These are phyloP conservation scores for Fulica atra DNA, from an alignment of 2,113 vertebrate species.

Conservation along the genomic window DNA sequence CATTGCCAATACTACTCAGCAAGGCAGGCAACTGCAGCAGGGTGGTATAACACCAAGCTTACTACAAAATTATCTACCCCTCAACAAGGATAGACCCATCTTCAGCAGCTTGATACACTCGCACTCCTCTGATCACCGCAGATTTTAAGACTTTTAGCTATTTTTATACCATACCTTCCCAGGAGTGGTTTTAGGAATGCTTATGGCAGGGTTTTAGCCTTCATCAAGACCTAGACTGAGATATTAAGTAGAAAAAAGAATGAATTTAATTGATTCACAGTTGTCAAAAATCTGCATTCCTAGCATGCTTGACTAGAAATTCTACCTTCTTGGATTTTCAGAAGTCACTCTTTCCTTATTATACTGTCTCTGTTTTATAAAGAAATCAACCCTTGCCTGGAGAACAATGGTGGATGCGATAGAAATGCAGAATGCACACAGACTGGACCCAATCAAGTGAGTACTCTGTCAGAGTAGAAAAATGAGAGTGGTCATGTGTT, in stretches of 20 bases:
- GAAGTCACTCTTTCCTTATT: not conserved
- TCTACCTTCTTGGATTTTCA: not conserved
- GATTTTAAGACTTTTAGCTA: not conserved
- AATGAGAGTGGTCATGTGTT: not conserved
- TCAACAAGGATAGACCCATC: not conserved
- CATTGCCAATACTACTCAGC: accelerated
- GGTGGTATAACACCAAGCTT: not conserved
- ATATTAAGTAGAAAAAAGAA: not conserved
- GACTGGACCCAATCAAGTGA: constrained; percentile 90
- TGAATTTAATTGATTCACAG: not conserved
- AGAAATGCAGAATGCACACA: constrained; percentile 87
- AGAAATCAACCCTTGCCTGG: constrained; percentile 92
- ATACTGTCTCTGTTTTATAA: constrained; percentile 31
- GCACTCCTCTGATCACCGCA: not conserved
- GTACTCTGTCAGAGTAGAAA: not conserved
- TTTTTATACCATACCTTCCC: not conserved
- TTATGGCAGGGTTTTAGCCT: not conserved
- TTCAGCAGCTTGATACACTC: not conserved
- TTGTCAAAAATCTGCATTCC: not conserved
- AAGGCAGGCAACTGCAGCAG: not conserved
- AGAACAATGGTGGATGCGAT: constrained; percentile 83
- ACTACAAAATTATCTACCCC: not conserved
- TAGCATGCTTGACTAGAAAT: not conserved
- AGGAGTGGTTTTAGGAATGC: not conserved
- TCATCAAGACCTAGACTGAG: not conserved